Base-by-base conservation (phyloP, 2,797 vertebrate species). In the Decapterus maruadsi region DNA sequence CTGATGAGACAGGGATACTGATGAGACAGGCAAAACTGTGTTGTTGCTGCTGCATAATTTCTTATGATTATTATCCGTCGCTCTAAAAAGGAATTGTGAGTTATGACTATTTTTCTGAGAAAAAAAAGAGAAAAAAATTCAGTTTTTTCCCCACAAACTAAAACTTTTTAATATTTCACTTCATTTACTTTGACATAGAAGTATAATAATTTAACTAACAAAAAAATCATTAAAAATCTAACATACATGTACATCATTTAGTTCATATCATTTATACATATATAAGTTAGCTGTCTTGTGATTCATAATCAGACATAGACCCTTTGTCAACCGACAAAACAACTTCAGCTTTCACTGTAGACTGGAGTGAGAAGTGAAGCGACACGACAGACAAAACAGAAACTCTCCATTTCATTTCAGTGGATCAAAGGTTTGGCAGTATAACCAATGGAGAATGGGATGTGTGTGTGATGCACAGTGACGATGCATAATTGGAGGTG, bases 201-300 rank as follows among this genome's bases (percentile, higher is more conserved):
- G 42, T 67, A 77, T 61, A 72, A 92, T 88, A 91, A 85, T 76
- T 89, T 89, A 91, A 2, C 71, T 87, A 72, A 77, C 48, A 77
- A 53, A 77, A 77, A 50, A 74, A 26, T 67, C 57, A 80, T 78
- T 63, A 57, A 65, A 87, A 83, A 78, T 59, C 43, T 67, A 64
- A 72, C 4, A 56, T 62, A 81, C 34, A 87, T 71, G 12, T 65
- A 53, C 34, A 66, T 54, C 19, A 78, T 85, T 73, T 70, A 19
- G 29, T 20, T 61, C 26, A 65, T 75, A 57, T 82, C 59, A 73
- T 66, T 72, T 70, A 48, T 57, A 75, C 40, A 83, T 70, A 48
- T 57, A 75, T 36, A 83, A 43, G 16, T 50, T 13, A 38, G 6
- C 5, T 59, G 53, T 46, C 10, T 22, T 56, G 26, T 77, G 51